Evolutionary conservation across 2,888 invertebrate species (phyloP).

Genomic region (Tetropium fuscum): DNA sequence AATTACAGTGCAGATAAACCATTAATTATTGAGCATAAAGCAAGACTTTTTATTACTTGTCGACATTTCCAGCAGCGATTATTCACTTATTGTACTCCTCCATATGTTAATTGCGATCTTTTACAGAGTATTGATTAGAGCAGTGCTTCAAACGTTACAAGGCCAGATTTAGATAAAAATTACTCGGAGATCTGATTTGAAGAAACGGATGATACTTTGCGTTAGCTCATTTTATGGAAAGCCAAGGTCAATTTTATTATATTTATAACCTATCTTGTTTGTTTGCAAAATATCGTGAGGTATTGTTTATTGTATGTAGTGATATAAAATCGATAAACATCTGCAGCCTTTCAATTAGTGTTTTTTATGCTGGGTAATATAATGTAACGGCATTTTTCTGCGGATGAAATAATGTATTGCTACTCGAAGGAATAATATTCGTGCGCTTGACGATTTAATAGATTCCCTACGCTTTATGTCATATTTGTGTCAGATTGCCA

Average conservation of each 20-base stretch:
- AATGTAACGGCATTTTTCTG: conserved; percentile 29
- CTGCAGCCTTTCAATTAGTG: conserved; percentile 48
- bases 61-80: conserved; percentile 5
- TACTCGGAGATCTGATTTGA: conserved; percentile 46
- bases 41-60: neutral
- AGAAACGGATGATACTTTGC: conserved; percentile 51
- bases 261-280: conserved; percentile 47
- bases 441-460: conserved; percentile 4
- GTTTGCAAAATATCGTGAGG: conserved; percentile 52
- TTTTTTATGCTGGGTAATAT: conserved; percentile 38
- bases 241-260: conserved; percentile 54
- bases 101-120: conserved; percentile 21
- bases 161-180: conserved; percentile 45
- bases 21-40: conserved; percentile 9
- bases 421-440: neutral
- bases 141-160: conserved; percentile 49
- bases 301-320: conserved; percentile 55
- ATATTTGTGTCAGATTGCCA: conserved; percentile 1
- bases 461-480: neutral
- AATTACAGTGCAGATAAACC: conserved; percentile 3
- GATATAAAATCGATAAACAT: conserved; percentile 49
- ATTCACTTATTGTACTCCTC: conserved; percentile 1
- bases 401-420: conserved; percentile 5
- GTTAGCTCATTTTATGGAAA: conserved; percentile 50
- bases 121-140: conserved; percentile 23